phyloP scores from a whole-genome alignment of 2,888 invertebrate genomes.

The Muscina levida region DNA sequence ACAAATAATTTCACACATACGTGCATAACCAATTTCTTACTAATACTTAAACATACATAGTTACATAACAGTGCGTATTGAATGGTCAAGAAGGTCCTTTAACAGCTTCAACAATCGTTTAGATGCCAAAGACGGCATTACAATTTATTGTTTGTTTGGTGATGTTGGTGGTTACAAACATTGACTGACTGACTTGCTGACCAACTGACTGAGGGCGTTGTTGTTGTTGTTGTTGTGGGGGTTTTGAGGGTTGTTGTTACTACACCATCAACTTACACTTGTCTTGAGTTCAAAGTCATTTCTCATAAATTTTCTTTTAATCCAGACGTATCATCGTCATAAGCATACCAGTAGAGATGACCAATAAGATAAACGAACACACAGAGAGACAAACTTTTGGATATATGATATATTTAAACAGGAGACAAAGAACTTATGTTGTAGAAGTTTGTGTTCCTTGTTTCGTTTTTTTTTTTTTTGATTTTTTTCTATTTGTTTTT shows the following conservation, averaged over 20 bases:
- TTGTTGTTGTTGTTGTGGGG: slow-evolving; percentile 7
- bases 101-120: slow-evolving; percentile 15
- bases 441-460: too few relatives aligned
- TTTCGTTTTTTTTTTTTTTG: too few relatives aligned
- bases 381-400: not conserved
- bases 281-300: slow-evolving; percentile 33
- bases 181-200: slow-evolving; percentile 17
- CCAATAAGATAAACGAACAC: not conserved
- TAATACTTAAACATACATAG: not conserved
- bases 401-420: too few relatives aligned
- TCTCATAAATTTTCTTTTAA: slow-evolving; percentile 48
- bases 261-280: too few relatives aligned
- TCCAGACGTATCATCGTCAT: slow-evolving; percentile 28
- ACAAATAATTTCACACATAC: not conserved
- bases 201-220: slow-evolving; percentile 34
- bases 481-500: too few relatives aligned
- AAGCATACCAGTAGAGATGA: not conserved
- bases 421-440: too few relatives aligned
- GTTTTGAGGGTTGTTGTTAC: too few relatives aligned
- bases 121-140: slow-evolving; percentile 32
- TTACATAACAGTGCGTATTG: not conserved
- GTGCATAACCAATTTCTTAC: not conserved
- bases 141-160: slow-evolving; percentile 43
- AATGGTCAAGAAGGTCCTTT: slow-evolving; percentile 19
- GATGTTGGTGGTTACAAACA: slow-evolving; percentile 26